Evolutionary conservation across 2,888 invertebrate species (phyloP), one percentile per base, ranked within the genome.

Genomic region (Drosophila macrospina): DNA sequence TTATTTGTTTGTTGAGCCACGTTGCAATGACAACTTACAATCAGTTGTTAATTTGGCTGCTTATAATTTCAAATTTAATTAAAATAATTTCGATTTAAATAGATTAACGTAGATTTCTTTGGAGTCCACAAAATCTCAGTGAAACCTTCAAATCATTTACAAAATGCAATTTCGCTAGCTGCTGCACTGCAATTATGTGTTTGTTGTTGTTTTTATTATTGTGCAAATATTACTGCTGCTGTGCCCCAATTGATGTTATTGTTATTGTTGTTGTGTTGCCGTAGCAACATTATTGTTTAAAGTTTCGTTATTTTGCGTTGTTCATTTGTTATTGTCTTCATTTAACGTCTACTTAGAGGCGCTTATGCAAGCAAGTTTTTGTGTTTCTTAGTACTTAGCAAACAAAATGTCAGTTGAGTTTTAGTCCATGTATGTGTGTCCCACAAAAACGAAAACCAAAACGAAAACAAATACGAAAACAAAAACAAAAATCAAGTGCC

Each of bases 331-430:
- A 55, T 80, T 80, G 67, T 59, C 56, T 76, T 82, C 36, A 59
- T 76, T 84, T 66, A 55, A 63, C 39, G 84, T 86, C 84, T 86
- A 69, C 73, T 72, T 84, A 84, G 84, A 74, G 84, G 84, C 85
- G 59, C 52, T 78, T 75, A 41, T 84, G 82, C 84, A 81, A 83
- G 82, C 79, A 61, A 65, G 67, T 69, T 77, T 62, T 67, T 61
- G 54, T 52, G 5, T 44, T 55, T 20, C 26, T 5, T 42, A 34
- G 54, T 77, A 63, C 42, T 71, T 71, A 69, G 78, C 62, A 48
- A 56, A 65, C 50, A 39, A 61, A 75, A 69, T 63, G 69, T 66
- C 70, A 79, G 74, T 73, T 65, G 56, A 66, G 62, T 69, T 65
- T 51, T 28, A 63, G 56, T 48, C 55, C 42, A 51, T 69, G 69